A percentile compares a stretch with the other conserved stretches of the same genome.
These are phyloP conservation scores for Aphaenogaster ashmeadi DNA, from an alignment of 1,140 invertebrate species.

Conservation along the genomic window DNA sequence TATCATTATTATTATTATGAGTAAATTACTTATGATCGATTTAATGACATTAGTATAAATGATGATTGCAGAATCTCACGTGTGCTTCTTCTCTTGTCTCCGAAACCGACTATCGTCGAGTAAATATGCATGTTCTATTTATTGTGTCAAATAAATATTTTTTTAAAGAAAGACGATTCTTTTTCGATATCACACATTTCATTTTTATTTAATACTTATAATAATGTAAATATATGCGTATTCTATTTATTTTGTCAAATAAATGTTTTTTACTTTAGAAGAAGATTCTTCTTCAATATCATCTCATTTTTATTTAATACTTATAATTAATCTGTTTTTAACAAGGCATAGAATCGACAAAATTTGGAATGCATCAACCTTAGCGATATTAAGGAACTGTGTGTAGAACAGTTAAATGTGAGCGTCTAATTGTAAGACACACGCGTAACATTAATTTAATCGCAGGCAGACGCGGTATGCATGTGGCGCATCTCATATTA, in stretches of 20 bases:
- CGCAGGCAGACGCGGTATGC: background rate
- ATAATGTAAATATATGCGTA: slow-evolving; percentile 74
- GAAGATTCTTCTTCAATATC: background rate
- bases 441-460: background rate
- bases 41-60: background rate
- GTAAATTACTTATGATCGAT: background rate
- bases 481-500: background rate
- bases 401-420: background rate
- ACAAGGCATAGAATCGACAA: background rate
- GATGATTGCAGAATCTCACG: background rate
- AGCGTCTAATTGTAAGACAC: background rate
- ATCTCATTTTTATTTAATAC: background rate
- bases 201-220: background rate
- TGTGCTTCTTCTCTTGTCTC: background rate
- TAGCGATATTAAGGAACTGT: background rate
- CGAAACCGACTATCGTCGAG: background rate
- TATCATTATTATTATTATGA: background rate
- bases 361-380: background rate
- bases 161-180: background rate
- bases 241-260: slow-evolving; percentile 80
- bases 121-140: slow-evolving; percentile 74
- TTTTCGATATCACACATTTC: background rate
- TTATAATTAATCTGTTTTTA: background rate
- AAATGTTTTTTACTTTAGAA: slow-evolving; percentile 65
- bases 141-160: slow-evolving; percentile 77